Evolutionary conservation across 2,113 vertebrate species (phyloP).

Genomic region (Misgurnus mizolepis): DNA sequence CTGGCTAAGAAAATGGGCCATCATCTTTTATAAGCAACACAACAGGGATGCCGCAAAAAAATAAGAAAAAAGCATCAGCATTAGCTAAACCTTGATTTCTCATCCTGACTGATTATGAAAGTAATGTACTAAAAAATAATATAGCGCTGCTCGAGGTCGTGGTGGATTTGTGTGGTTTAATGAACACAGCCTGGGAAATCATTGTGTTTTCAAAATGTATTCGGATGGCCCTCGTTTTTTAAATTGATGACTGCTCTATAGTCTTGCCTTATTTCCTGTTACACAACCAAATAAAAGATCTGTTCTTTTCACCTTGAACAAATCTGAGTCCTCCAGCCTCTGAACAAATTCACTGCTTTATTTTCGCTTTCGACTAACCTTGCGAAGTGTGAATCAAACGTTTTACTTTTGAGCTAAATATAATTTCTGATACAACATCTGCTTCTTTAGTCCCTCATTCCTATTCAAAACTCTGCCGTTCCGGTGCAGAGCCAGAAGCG

Average conservation of each 20-base stretch:
- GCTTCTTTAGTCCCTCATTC: conserved; percentile 8
- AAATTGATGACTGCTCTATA: background rate
- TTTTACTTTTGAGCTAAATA: conserved; percentile 1
- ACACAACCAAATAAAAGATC: background rate
- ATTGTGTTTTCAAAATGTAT: background rate
- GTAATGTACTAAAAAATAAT: background rate
- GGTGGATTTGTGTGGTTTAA: background rate
- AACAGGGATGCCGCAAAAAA: background rate
- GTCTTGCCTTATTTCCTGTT: background rate
- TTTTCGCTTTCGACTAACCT: conserved; percentile 1
- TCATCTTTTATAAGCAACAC: conserved; percentile 22
- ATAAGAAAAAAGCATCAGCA: background rate
- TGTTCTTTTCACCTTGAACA: background rate
- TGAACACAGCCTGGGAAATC: conserved; percentile 3
- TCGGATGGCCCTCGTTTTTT: background rate
- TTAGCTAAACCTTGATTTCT: conserved; percentile 28
- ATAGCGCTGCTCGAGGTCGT: background rate
- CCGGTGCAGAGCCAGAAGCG: background rate
- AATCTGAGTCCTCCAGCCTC: background rate
- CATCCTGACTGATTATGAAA: conserved; percentile 26
- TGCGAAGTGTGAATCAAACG: background rate
- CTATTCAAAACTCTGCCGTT: conserved; percentile 7
- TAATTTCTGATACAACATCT: conserved; percentile 1
- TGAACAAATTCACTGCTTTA: background rate
- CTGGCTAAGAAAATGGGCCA: conserved; percentile 6